Conservation (phyloP, 2,888 invertebrate species). For the Archaeoteleia sp. region DNA sequence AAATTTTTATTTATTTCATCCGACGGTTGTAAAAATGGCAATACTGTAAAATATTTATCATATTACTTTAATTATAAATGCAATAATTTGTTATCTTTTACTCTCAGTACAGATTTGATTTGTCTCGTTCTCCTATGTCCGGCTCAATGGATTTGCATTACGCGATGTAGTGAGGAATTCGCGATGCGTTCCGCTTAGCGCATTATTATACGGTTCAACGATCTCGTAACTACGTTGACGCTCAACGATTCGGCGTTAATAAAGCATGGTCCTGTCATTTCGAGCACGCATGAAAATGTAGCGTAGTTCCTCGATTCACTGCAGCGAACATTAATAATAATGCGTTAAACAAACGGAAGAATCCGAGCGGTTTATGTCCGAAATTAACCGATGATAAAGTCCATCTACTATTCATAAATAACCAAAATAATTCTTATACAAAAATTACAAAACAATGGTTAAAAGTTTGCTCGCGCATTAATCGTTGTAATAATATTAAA, state of each 20-base stretch:
- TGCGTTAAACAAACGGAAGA: constrained; percentile 25
- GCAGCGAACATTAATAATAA: constrained; percentile 55
- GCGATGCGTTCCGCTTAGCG: constrained; percentile 20
- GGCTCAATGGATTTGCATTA: background rate
- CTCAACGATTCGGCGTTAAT: constrained; percentile 50
- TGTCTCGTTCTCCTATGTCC: background rate
- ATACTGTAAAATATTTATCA: too few relatives aligned
- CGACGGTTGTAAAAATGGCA: too few relatives aligned
- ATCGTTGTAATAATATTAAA: too few relatives aligned
- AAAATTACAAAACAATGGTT: too few relatives aligned
- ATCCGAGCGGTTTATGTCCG: background rate
- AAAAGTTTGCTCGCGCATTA: too few relatives aligned
- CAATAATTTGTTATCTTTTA: too few relatives aligned
- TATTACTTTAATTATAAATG: too few relatives aligned
- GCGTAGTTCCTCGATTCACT: constrained; percentile 31
- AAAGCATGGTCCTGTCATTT: constrained; percentile 46
- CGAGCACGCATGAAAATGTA: constrained; percentile 56
- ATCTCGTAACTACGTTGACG: constrained; percentile 55
- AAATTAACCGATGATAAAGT: too few relatives aligned
- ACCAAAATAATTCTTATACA: too few relatives aligned
- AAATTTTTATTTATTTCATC: too few relatives aligned
- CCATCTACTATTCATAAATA: too few relatives aligned
- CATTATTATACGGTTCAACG: constrained; percentile 54
- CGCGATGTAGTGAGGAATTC: constrained; percentile 31
- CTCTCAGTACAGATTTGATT: background rate